Evolutionary conservation across 2,888 invertebrate species (phyloP), one percentile per base, ranked within the genome.

Genomic region (Ctenicera cuprea): DNA sequence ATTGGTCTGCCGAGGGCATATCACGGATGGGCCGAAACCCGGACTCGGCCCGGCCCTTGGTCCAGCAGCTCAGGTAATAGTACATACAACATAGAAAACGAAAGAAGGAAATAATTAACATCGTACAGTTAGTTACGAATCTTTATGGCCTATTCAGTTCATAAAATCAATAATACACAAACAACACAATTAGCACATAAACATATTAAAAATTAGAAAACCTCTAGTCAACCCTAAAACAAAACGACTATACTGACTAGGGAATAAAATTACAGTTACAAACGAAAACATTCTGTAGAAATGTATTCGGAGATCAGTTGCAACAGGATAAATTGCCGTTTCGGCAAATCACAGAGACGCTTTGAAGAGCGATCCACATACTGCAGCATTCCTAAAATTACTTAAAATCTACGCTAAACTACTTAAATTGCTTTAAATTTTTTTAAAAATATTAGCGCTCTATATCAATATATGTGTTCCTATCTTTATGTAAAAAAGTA

Each of bases 271-370:
- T 80, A 83, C 78, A 80, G 69, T 79, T 78, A 80, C 74, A 80
- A 82, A 82, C 80, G 86, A 86, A 85, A 86, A 86, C 85, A 86
- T 82, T 85, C 78, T 84, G 83, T 84, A 85, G 85, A 85, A 86
- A 84, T 84, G 82, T 80, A 77, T 79, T 82, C 77, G 79, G 83
- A 83, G 82, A 83, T 82, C 83, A 81, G 81, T 82, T 81, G 80
- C 82, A 84, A 85, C 84, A 84, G 82, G 80, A 83, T 82, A 83
- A 81, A 83, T 79, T 83, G 84, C 85, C 84, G 79, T 78, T 81
- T 81, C 80, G 85, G 85, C 83, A 83, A 85, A 87, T 87, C 87
- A 87, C 87, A 87, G 87, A 84, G 84, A 85, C 84, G 87, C 87
- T 87, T 87, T 87, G 87, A 87, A 86, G 87, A 86, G 87, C 87